phyloP scores from a whole-genome alignment of 2,797 vertebrate species.

The Ispidina lecontei region DNA sequence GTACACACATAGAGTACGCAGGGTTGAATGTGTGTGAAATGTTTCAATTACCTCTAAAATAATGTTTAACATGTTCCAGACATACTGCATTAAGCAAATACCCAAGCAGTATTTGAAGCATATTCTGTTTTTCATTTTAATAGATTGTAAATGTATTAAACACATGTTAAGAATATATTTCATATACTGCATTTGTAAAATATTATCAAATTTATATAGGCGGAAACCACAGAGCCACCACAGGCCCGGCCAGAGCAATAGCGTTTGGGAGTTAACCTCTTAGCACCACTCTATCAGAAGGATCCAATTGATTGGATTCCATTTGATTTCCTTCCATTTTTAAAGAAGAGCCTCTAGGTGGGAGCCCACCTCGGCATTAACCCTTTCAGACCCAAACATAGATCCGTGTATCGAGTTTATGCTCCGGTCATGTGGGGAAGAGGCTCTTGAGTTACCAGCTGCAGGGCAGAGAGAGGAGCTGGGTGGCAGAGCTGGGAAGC shows the following conservation, averaged over 20 bases:
- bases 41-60: conserved; percentile 84
- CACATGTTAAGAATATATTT: conserved; percentile 83
- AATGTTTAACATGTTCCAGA: conserved; percentile 83
- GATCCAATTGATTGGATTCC: background rate
- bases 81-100: conserved; percentile 70
- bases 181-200: conserved; percentile 82
- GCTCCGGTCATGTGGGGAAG: background rate
- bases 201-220: conserved; percentile 81
- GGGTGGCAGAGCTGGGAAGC: background rate
- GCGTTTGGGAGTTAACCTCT: conserved; percentile 76
- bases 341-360: conserved; percentile 43
- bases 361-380: background rate
- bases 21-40: conserved; percentile 78
- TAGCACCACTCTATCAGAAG: conserved; percentile 73
- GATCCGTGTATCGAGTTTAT: rapidly evolving
- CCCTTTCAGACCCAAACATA: background rate
- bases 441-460: background rate
- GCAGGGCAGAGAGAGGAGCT: background rate
- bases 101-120: conserved; percentile 68
- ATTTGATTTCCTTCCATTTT: background rate
- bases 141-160: conserved; percentile 79
- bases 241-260: conserved; percentile 68
- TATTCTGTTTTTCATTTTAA: conserved; percentile 81
- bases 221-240: conserved; percentile 77
- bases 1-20: conserved; percentile 20